Evolutionary conservation across 2,888 invertebrate genomes (phyloP).

Genomic region (Podotricha telesiphe): DNA sequence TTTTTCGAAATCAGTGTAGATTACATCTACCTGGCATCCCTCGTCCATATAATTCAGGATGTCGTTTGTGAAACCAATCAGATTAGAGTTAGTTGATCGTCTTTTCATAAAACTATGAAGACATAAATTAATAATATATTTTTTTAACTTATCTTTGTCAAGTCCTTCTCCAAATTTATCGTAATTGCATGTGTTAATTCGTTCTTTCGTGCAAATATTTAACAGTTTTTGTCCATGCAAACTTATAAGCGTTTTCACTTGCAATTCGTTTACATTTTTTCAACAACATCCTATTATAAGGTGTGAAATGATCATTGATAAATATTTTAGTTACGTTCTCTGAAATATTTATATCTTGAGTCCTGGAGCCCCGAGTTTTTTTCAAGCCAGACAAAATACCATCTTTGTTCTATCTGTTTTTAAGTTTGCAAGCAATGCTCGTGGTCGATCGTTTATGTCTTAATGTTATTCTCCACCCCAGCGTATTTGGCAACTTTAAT

Average conservation of each 20-base stretch:
- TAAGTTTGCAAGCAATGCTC: not conserved
- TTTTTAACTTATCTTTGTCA: too few species aligned
- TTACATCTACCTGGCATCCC: too few species aligned
- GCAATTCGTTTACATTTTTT: conserved; percentile 1
- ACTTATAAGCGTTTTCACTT: not conserved
- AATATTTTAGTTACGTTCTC: not conserved
- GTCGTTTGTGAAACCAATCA: too few species aligned
- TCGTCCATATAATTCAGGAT: too few species aligned
- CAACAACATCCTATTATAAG: not conserved
- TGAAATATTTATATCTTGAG: not conserved
- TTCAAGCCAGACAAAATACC: not conserved
- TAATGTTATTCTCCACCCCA: not conserved
- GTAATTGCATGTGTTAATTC: too few species aligned
- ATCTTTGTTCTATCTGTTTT: conserved; percentile 2
- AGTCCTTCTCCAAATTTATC: too few species aligned
- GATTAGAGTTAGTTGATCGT: too few species aligned
- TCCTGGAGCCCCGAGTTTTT: not conserved
- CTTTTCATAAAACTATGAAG: too few species aligned
- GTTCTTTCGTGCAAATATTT: too few species aligned
- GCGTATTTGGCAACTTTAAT: not conserved
- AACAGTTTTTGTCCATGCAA: conserved; percentile 3
- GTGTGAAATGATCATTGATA: not conserved
- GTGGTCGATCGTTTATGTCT: not conserved
- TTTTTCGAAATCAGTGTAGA: too few species aligned
- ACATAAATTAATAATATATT: too few species aligned